Conservation (phyloP, 2,888 invertebrate species). For the Melitaea athalia region DNA sequence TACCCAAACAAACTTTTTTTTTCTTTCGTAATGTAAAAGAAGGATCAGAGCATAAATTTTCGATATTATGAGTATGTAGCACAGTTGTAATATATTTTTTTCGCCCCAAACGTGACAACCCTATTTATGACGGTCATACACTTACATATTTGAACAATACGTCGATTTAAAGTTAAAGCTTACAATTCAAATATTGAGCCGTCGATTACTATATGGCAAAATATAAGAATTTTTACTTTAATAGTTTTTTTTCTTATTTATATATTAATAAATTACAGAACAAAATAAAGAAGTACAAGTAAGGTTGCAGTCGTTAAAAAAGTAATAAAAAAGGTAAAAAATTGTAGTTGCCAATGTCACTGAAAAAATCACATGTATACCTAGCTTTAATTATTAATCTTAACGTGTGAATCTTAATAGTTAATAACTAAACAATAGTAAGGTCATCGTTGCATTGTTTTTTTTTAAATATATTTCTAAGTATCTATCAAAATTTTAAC, state of each 20-base stretch:
- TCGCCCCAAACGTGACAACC: too few relatives aligned
- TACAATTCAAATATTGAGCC: not conserved
- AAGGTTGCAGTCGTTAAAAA: too few relatives aligned
- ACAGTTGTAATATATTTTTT: too few relatives aligned
- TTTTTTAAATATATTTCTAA: slow-evolving; percentile 50
- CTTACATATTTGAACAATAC: not conserved
- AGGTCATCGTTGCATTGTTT: slow-evolving; percentile 74
- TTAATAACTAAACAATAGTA: slow-evolving; percentile 61
- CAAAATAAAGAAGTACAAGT: too few relatives aligned
- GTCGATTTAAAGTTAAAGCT: not conserved
- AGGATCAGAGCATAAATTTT: too few relatives aligned
- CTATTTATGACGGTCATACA: not conserved
- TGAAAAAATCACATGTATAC: slow-evolving; percentile 2
- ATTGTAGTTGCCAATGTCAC: not conserved
- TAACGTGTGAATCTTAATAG: slow-evolving; percentile 57
- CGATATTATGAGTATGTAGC: too few relatives aligned
- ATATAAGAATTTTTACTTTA: not conserved
- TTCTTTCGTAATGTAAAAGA: too few relatives aligned
- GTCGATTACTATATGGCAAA: not conserved
- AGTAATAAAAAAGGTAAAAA: not conserved
- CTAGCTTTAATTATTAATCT: slow-evolving; percentile 19
- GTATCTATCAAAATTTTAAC: slow-evolving; percentile 42
- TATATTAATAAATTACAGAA: too few relatives aligned
- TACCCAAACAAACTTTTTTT: too few relatives aligned
- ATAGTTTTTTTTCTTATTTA: too few relatives aligned